Percentiles rank a stretch among this genome's conserved stretches.
Evolutionary conservation across 2,888 invertebrate genomes (phyloP).

Genomic region (Platerodrilus igneus): DNA sequence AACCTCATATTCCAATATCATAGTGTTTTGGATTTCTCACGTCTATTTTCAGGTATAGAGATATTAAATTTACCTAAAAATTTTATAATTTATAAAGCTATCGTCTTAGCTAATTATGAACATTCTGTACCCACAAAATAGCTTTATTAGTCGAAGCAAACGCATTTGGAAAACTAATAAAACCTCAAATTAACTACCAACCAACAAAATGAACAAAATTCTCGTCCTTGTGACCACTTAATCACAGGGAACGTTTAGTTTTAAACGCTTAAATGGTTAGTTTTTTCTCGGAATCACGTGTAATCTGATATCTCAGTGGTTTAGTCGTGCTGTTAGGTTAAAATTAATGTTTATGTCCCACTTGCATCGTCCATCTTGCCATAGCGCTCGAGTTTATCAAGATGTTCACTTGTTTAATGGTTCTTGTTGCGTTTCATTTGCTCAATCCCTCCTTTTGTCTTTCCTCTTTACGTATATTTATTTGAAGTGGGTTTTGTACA

Average conservation of each 20-base stretch:
- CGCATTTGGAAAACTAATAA: conserved; percentile 23
- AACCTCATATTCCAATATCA: too few species aligned
- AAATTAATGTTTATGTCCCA: conserved; percentile 50
- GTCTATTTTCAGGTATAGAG: too few species aligned
- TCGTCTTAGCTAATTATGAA: too few species aligned
- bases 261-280: conserved; percentile 37
- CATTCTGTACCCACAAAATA: conserved; percentile 20
- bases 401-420: conserved; percentile 51
- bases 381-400: conserved; percentile 47
- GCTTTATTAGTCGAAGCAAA: conserved; percentile 22
- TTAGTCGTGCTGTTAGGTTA: conserved; percentile 46
- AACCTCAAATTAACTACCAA: conserved; percentile 26
- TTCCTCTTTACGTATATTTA: too few species aligned
- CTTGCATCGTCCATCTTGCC: conserved; percentile 47
- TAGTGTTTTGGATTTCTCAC: too few species aligned
- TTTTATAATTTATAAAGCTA: too few species aligned
- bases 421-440: conserved; percentile 44
- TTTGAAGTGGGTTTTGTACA: too few species aligned
- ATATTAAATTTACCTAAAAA: too few species aligned
- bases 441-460: conserved; percentile 30
- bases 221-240: conserved; percentile 40
- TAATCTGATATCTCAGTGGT: conserved; percentile 46
- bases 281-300: conserved; percentile 44
- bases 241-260: conserved; percentile 40
- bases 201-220: conserved; percentile 35